phyloP scores from a whole-genome alignment of 2,888 invertebrate species.

The Acanthosepion lycidas region DNA sequence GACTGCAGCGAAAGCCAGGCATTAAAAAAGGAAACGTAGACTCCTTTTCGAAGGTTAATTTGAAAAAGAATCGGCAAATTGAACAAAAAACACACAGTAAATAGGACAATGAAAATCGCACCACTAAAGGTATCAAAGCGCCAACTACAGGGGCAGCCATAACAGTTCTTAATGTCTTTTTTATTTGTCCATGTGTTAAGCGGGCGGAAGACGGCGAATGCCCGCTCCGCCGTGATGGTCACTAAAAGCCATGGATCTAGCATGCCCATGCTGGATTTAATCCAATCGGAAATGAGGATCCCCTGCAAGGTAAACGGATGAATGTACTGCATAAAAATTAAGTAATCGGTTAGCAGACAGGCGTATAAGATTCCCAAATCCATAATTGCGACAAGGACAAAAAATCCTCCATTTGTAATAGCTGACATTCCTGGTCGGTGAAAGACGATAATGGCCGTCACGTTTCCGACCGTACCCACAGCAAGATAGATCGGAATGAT shows the following conservation, averaged over 20 bases:
- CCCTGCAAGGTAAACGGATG: neutral
- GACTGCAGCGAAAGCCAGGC: neutral
- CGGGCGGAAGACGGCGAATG: neutral
- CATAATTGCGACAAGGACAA: neutral
- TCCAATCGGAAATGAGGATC: neutral
- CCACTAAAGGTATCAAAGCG: neutral
- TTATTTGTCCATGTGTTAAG: slow-evolving; percentile 4
- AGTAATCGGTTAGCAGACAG: neutral
- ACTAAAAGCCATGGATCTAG: slow-evolving; percentile 41
- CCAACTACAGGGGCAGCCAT: neutral
- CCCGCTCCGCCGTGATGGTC: neutral
- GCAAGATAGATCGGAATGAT: neutral
- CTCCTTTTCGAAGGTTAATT: neutral
- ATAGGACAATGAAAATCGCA: neutral
- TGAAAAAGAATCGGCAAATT: neutral
- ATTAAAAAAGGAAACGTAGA: neutral
- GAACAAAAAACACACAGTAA: neutral
- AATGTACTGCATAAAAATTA: neutral
- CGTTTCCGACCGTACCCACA: neutral
- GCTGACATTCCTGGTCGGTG: neutral
- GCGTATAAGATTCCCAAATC: neutral
- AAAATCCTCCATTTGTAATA: neutral
- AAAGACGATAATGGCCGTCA: neutral
- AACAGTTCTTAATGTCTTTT: neutral
- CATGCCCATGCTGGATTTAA: slow-evolving; percentile 16